Evolutionary conservation across 2,113 vertebrate species (phyloP).

Genomic region (Hippolais icterina): DNA sequence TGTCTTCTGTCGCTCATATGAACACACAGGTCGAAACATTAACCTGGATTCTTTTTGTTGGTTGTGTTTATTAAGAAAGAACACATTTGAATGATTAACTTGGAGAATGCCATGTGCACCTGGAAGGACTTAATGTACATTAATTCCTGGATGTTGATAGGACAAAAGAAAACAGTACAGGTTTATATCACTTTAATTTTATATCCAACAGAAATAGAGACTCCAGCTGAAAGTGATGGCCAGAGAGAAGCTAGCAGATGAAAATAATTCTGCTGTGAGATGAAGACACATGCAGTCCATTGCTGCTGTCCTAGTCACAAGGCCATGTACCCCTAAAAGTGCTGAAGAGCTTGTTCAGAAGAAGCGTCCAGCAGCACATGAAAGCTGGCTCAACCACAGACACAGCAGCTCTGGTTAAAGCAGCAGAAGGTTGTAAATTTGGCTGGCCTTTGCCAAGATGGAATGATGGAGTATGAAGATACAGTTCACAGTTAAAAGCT

Average conservation of each 20-base stretch:
- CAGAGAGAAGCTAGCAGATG: background rate
- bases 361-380: background rate
- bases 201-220: background rate
- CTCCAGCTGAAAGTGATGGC: background rate
- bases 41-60: background rate
- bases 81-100: background rate
- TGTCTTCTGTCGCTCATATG: background rate
- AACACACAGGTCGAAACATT: background rate
- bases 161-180: background rate
- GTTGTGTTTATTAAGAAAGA: background rate
- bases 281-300: background rate
- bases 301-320: background rate
- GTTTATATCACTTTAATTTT: background rate
- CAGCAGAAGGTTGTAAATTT: constrained; percentile 7
- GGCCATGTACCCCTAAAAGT: background rate
- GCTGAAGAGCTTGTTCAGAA: background rate
- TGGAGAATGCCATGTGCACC: background rate
- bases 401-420: background rate
- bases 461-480: background rate
- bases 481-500: background rate
- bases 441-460: background rate
- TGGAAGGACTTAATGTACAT: background rate
- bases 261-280: background rate
- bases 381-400: background rate
- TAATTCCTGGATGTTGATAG: background rate